phyloP scores from a whole-genome alignment of 2,113 vertebrate genomes.

The Syrmaticus mikado region DNA sequence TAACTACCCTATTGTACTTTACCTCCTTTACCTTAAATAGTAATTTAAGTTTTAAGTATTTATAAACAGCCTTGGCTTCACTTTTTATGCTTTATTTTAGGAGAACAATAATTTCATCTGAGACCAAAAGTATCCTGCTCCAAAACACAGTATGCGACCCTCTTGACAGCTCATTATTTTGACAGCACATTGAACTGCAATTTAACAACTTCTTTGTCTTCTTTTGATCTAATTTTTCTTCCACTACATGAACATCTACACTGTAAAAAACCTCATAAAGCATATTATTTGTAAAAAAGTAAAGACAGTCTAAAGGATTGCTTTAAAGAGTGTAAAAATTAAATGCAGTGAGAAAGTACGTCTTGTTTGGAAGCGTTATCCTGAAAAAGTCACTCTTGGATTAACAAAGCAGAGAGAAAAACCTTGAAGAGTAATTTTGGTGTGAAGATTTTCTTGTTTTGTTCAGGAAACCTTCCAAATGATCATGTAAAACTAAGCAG shows the following conservation, averaged over 20 bases:
- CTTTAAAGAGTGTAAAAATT: neutral
- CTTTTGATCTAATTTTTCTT: constrained; percentile 36
- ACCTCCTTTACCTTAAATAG: neutral
- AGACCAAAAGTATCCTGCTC: constrained; percentile 24
- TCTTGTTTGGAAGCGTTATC: neutral
- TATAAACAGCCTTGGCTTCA: constrained; percentile 17
- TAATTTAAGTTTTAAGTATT: constrained; percentile 2
- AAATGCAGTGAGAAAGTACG: neutral
- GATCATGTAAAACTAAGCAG: neutral
- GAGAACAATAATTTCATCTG: constrained; percentile 30
- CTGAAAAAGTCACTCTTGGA: neutral
- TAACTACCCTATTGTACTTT: neutral
- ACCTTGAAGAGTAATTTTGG: neutral
- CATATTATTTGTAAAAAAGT: neutral
- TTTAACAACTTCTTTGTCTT: constrained; percentile 18
- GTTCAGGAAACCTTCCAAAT: neutral
- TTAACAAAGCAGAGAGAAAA: neutral
- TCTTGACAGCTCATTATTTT: constrained; percentile 66
- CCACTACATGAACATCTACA: neutral
- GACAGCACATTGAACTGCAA: neutral
- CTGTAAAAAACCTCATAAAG: neutral
- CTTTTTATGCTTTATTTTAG: constrained; percentile 51
- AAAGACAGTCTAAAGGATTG: neutral
- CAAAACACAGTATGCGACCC: constrained; percentile 8
- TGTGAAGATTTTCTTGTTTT: neutral